Percentiles rank a stretch among this genome's conserved stretches.
These are phyloP conservation scores for Psittacula cyanocephala DNA, from an alignment of 2,113 vertebrate species.

Conservation along the genomic window DNA sequence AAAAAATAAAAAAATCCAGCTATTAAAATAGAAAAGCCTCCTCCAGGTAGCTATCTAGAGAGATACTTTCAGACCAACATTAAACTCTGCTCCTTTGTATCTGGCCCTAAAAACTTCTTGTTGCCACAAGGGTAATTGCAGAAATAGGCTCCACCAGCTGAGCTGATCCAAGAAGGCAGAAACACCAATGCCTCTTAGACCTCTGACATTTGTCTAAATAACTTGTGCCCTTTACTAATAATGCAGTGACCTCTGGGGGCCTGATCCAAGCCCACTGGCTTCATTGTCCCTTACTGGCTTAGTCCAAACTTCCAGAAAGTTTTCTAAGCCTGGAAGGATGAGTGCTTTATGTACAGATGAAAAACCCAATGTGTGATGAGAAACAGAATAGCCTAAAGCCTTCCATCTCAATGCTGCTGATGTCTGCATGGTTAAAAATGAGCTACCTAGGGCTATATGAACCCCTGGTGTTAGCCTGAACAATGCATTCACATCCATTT, in stretches of 20 bases:
- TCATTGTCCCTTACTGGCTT: neutral
- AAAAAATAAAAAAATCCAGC: neutral
- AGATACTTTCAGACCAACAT: neutral
- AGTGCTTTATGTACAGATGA: neutral
- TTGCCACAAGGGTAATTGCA: neutral
- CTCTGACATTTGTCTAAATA: neutral
- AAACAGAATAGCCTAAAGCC: conserved; percentile 11
- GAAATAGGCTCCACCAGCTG: neutral
- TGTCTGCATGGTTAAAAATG: conserved; percentile 29
- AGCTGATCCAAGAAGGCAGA: neutral
- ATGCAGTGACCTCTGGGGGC: neutral
- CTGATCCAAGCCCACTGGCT: neutral
- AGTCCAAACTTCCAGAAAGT: neutral
- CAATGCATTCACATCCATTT: neutral
- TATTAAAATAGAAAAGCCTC: neutral
- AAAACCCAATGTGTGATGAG: neutral
- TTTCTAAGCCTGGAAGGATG: neutral
- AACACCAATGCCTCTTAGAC: neutral
- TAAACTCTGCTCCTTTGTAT: neutral
- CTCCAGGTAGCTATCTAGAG: neutral
- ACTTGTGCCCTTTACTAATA: neutral
- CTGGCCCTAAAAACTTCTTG: neutral
- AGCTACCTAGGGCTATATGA: neutral
- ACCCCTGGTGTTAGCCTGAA: neutral
- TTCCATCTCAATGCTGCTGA: neutral